Evolutionary conservation across 2,888 invertebrate genomes (phyloP), one percentile per base, ranked within the genome.

Genomic region (Rhaphigaster nebulosa): DNA sequence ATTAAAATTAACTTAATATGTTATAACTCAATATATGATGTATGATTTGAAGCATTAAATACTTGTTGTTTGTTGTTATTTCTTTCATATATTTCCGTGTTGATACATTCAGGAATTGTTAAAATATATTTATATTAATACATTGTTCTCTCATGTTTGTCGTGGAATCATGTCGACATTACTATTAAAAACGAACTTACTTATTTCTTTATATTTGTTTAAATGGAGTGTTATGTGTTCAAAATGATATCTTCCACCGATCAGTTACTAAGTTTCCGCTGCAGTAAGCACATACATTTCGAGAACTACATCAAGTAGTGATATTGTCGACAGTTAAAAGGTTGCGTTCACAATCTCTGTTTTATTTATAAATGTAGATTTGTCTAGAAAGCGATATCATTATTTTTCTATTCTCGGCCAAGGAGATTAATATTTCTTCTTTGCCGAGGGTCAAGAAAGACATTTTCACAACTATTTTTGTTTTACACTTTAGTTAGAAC

Each of bases 331-430:
- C 70, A 70, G 70, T 70, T 34, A 8, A 70, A 70, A 34, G 34
- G 34, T 20, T 34, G 70, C 34, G 70, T 70, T 65, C 65, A 65
- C 65, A 29, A 29, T 65, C 65, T 65, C 65, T 29, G 29, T 29
- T 29, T 70, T 70, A 70, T 70, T 70, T 70, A 70, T 70, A 70
- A 70, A 70, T 70, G 70, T 18, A 70, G 70, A 70, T 70, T 70
- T 70, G 70, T 70, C 34, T 70, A 70, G 70, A 18, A 34, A 70
- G 65, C 65, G 70, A 34, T 70, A 70, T 70, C 70, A 70, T 34
- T 70, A 34, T 70, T 70, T 70, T 70, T 70, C 70, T 70, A 70
- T 70, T 70, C 70, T 70, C 70, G 70, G 3, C 70, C 70, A 34
- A 70, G 70, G 34, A 34, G 34, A 20, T 70, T 70, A 70, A 70